Percentiles rank a stretch among this genome's conserved stretches.
phyloP scores from a whole-genome alignment of 2,888 invertebrate genomes.

The Erpobdella octoculata region DNA sequence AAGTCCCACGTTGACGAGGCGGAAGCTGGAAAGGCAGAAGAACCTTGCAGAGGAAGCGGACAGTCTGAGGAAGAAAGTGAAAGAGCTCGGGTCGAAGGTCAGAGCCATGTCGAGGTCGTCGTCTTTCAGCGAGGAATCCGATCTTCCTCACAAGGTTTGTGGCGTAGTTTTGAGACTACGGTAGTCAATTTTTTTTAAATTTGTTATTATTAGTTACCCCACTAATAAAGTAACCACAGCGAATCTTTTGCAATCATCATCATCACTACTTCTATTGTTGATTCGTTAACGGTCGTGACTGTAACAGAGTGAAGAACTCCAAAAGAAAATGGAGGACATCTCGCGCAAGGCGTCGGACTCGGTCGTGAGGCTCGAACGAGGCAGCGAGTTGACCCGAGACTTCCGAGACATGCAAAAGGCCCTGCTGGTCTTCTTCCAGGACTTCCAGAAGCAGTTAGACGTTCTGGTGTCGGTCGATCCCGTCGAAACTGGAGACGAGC shows the following conservation, averaged over 20 bases:
- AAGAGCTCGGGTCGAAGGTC: slow-evolving; percentile 83
- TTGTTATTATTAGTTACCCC: not conserved
- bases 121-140: slow-evolving; percentile 62
- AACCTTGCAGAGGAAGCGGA: slow-evolving; percentile 37
- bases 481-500: not conserved
- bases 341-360: slow-evolving; percentile 74
- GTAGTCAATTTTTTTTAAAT: not conserved
- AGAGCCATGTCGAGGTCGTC: slow-evolving; percentile 71
- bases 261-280: too few species aligned
- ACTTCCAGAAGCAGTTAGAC: slow-evolving; percentile 20
- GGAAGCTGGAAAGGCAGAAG: slow-evolving; percentile 83
- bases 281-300: not conserved
- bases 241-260: not conserved
- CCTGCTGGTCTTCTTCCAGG: slow-evolving; percentile 23
- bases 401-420: slow-evolving; percentile 59
- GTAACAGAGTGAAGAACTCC: slow-evolving; percentile 64
- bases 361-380: slow-evolving; percentile 84
- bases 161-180: not conserved
- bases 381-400: slow-evolving; percentile 86
- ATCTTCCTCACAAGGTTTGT: slow-evolving; percentile 60
- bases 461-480: not conserved
- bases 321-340: slow-evolving; percentile 44
- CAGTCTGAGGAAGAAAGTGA: slow-evolving; percentile 65
- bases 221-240: not conserved
- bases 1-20: slow-evolving; percentile 72